Base-by-base conservation (phyloP, 1,140 invertebrate genomes). In the Aphelinus atriplicis region DNA sequence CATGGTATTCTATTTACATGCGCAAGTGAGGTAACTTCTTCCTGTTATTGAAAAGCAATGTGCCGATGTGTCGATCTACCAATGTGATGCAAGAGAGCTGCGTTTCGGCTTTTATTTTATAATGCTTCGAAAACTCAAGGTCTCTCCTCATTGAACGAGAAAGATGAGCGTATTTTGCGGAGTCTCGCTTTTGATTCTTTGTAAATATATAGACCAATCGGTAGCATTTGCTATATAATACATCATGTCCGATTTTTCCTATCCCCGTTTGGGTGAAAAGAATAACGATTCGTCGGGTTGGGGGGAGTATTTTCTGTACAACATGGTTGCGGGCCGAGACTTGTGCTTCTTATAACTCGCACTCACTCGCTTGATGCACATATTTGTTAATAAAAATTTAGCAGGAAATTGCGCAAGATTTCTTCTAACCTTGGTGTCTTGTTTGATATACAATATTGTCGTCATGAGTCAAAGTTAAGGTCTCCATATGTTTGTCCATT, bases 1-100 rank as follows among this genome's bases (percentile, higher is more conserved):
- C 56, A 43, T 71, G 48, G 51, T 70, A 62, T 61, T 70, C 7
- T 55, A 58, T 70, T 70, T 70, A 62, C 46, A 70, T 43, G 68
- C 48, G 7, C 48, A 61, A 70, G n/a, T 73, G 71, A 73, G 64
- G 64, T 62, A 73, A 73, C 64, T 67, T 67, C 71, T 67, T 73
- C 71, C 64, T 73, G 71, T 73, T 73, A 73, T 73, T 73, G 56
- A 73, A 73, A 73, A 66, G 48, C 53, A 7, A 64, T 58, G 48
- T 65, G 7, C 42, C 71, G 57, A 61, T 73, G 63, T 64, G 42
- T 47, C 56, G 56, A 73, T 51, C 4, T 48, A 2, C 53, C 46
- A 73, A 62, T 55, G 4, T 73, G 64, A 67, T 67, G 71, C 64
- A 67, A 67, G 71, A 71, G 43, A 62, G 3, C 48, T 26, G 51